phyloP scores from a whole-genome alignment of 2,888 invertebrate genomes.

The Agriotes lineatus region DNA sequence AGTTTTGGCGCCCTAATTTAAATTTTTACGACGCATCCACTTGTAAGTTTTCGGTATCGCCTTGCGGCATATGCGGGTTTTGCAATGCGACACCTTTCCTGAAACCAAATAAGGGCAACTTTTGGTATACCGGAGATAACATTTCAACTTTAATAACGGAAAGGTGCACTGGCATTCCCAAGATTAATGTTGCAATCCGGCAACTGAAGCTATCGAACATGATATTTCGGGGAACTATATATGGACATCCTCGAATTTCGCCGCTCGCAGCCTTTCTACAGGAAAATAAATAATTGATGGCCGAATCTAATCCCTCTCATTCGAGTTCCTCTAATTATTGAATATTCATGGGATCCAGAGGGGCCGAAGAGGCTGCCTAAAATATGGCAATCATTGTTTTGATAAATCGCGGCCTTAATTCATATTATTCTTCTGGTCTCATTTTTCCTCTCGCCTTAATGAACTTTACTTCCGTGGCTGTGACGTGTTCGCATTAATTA shows the following conservation, averaged over 20 bases:
- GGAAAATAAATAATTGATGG: conserved; percentile 5
- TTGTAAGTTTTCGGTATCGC: no score
- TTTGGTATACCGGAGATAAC: not conserved
- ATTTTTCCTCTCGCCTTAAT: not conserved
- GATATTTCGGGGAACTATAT: not conserved
- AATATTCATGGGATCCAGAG: conserved; percentile 19
- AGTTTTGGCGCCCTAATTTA: no score
- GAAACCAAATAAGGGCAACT: no score
- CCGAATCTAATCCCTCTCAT: not conserved
- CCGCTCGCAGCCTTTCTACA: not conserved
- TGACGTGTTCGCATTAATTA: conserved; percentile 7
- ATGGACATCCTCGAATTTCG: no score
- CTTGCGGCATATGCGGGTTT: no score
- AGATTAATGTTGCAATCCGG: not conserved
- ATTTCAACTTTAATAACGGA: not conserved
- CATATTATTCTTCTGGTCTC: conserved; percentile 6
- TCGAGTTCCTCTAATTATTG: not conserved
- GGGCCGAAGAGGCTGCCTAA: not conserved
- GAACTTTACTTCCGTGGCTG: not conserved
- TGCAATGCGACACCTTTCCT: no score
- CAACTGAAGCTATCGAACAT: not conserved
- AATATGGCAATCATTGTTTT: conserved; percentile 11
- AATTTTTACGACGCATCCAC: no score
- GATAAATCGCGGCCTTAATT: conserved; percentile 13
- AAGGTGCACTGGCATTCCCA: not conserved